These are phyloP conservation scores for Aythya baeri DNA, from an alignment of 2,113 vertebrate genomes.

Conservation along the genomic window DNA sequence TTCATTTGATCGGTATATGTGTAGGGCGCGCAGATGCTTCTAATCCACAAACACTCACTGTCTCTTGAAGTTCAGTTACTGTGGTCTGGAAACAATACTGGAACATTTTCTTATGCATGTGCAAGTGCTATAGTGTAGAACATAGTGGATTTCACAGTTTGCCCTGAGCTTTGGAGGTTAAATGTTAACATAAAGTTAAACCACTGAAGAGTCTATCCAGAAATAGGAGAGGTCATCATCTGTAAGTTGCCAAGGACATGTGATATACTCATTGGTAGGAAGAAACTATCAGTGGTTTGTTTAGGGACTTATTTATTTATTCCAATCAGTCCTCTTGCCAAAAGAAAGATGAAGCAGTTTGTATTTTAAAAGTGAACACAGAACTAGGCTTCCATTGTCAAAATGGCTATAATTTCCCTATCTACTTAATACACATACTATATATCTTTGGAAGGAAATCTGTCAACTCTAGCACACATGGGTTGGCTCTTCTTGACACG, in stretches of 20 bases:
- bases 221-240: neutral
- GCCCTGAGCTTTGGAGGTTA: neutral
- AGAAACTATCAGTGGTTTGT: neutral
- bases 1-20: neutral
- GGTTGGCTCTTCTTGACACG: neutral
- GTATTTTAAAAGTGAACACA: neutral
- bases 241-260: neutral
- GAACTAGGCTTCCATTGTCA: neutral
- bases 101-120: neutral
- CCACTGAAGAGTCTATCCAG: neutral
- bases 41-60: neutral
- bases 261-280: neutral
- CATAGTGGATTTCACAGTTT: neutral
- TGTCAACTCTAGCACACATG: neutral
- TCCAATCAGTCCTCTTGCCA: neutral
- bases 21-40: neutral
- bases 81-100: neutral
- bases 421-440: neutral
- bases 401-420: neutral
- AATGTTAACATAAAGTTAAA: accelerated
- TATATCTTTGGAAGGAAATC: neutral
- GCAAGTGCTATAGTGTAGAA: neutral
- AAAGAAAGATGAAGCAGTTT: neutral
- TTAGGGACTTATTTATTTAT: neutral
- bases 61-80: neutral